Evolutionary conservation across 1,140 invertebrate species (phyloP).

Genomic region (Diachasma alloeum): DNA sequence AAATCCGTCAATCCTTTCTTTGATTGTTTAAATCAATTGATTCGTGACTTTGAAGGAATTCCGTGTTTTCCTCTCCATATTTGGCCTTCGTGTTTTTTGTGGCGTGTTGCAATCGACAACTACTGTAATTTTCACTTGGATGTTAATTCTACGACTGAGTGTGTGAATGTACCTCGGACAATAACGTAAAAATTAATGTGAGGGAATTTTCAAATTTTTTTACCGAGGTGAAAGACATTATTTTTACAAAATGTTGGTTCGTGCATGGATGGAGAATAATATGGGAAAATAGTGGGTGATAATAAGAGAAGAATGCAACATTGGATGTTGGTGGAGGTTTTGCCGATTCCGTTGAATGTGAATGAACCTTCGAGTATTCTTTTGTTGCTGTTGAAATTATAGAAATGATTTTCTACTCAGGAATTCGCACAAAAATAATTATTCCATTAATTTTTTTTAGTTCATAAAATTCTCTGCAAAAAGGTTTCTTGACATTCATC

Average conservation of each 20-base stretch:
- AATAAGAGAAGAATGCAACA: not conserved
- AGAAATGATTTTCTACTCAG: too few species aligned
- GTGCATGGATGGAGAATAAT: not conserved
- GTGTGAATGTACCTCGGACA: not conserved
- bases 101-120: not conserved
- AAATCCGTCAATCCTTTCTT: not conserved
- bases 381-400: not conserved
- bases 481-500: too few species aligned
- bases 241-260: not conserved
- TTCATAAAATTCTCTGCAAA: not conserved
- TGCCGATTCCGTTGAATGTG: not conserved
- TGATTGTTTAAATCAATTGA: not conserved
- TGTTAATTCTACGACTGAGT: not conserved
- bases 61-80: not conserved
- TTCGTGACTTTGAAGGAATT: not conserved
- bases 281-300: not conserved
- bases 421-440: too few species aligned
- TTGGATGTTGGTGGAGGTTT: not conserved
- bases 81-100: not conserved
- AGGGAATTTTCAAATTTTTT: not conserved
- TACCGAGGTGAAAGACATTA: not conserved
- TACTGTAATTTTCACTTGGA: not conserved
- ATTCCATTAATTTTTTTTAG: too few species aligned
- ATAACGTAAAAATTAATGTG: not conserved
- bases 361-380: not conserved